Evolutionary conservation across 2,797 vertebrate species (phyloP), one percentile per base, ranked within the genome.

Genomic region (Apogon talboti): DNA sequence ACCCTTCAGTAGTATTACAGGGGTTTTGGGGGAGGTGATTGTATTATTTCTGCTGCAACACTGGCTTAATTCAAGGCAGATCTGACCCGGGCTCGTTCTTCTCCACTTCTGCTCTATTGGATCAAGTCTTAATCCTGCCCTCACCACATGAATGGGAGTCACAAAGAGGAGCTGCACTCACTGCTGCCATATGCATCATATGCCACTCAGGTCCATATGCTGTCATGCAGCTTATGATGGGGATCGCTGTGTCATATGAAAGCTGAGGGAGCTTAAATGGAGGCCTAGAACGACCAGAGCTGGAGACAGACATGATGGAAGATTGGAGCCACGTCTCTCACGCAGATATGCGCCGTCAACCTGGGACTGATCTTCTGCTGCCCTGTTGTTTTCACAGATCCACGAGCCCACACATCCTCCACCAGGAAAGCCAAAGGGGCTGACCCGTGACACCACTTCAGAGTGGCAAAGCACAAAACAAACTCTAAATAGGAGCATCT

Each of bases 1-100:
- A 46, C 71, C 65, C 86, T 76, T 77, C 81, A 67, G 77, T 74
- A 59, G 83, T 79, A 59, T 82, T 75, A 66, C 50, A 54, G 79
- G 78, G 71, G 64, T 76, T 81, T 66, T 66, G 82, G 76, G 60
- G 89, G 89, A 78, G 83, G 89, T 85, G 87, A 71, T 67, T 85
- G 85, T 91, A 91, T 90, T 90, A 90, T 90, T 89, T 73, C 89
- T 87, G 82, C 84, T 85, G 84, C 79, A 88, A 91, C 88, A 86
- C 90, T 76, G 83, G 61, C 85, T 87, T 92, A 93, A 93, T 89
- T 90, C 81, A 88, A 90, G 67, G 76, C 89, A 92, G 90, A 87
- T 88, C 83, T 91, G 88, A 91, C 90, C 88, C 69, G 12, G 47
- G 83, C 85, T 57, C 59, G 15, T 67, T 71, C 78, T 70, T 74